A percentile compares a stretch with the other conserved stretches of the same genome.
Evolutionary conservation across 1,140 invertebrate species (phyloP).

Genomic region (Euwallacea similis): DNA sequence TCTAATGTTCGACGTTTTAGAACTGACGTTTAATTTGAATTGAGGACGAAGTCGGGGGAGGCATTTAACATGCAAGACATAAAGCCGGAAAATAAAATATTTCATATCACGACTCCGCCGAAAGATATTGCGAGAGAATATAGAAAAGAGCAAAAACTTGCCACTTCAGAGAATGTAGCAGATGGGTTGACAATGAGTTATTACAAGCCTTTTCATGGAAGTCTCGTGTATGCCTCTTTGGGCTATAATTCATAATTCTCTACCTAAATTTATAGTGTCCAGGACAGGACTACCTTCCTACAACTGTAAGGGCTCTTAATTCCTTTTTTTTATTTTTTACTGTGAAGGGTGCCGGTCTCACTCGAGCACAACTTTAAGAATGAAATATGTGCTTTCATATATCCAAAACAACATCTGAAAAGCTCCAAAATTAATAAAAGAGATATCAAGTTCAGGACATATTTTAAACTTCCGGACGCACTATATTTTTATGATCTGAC

Average conservation of each 20-base stretch:
- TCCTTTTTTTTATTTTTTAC: conserved; percentile 9
- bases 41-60: background rate
- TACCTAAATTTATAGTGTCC: conserved; percentile 17
- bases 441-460: too few species aligned
- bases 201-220: conserved; percentile 25
- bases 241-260: conserved; percentile 23
- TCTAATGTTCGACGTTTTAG: background rate
- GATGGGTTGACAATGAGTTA: conserved; percentile 29
- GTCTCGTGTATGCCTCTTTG: conserved; percentile 14
- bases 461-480: too few species aligned
- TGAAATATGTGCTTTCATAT: too few species aligned
- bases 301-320: conserved; percentile 19
- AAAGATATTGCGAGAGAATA: conserved; percentile 27
- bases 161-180: conserved; percentile 26
- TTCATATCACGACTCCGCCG: conserved; percentile 18
- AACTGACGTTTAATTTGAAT: conserved; percentile 19
- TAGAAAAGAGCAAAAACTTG: conserved; percentile 25
- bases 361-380: too few species aligned
- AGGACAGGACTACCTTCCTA: conserved; percentile 8
- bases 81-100: conserved; percentile 22
- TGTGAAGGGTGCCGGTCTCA: too few species aligned
- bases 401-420: too few species aligned
- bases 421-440: too few species aligned
- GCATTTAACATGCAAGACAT: conserved; percentile 21
- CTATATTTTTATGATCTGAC: too few species aligned